Base-by-base conservation (phyloP, 1,140 invertebrate genomes). In the Drosophila mayri region DNA sequence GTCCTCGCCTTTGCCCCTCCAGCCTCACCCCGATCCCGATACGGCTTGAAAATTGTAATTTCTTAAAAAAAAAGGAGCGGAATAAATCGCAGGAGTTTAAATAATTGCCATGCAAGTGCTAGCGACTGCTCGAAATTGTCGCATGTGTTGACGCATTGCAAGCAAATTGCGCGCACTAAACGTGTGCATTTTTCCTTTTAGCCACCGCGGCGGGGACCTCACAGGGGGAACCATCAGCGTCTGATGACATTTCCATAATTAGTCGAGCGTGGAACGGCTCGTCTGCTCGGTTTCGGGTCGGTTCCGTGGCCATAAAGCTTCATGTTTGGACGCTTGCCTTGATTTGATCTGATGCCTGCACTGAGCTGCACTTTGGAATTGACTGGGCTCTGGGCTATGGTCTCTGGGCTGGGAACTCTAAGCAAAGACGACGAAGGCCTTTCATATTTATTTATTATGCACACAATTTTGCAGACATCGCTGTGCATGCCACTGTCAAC, bases 181-280 rank as follows among this genome's bases (percentile, higher is more conserved):
- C 70, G 74, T 66, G 70, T 83, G 71, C 49, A 63, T 64, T 72
- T 65, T 57, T 67, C 46, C 37, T 52, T 64, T 81, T 61, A 47
- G 46, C 46, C 46, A 14, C 44, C 25, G 18, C 28, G 37, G 35
- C 43, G 30, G 28, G 68, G 83, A 87, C 82, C 82, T 52, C 82
- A 86, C 82, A 85, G 43, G 41, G 37, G 57, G 30, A 71, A 71
- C 66, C 60, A 71, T 70, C 64, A 67, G 43, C 50, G 76, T 80
- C 84, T 83, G 84, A 86, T 86, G 85, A 87, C 84, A 90, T 88
- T 90, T 88, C 80, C 84, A 88, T 90, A 88, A 88, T 88, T 90
- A 88, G 84, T 90, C 85, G 80, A 88, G 80, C 84, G 76, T 84
- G 71, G 82, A 79, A 60, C 72, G 32, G 72, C 54, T 75, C 73